phyloP scores from a whole-genome alignment of 1,140 invertebrate genomes.

The Wiebesia pumilae region DNA sequence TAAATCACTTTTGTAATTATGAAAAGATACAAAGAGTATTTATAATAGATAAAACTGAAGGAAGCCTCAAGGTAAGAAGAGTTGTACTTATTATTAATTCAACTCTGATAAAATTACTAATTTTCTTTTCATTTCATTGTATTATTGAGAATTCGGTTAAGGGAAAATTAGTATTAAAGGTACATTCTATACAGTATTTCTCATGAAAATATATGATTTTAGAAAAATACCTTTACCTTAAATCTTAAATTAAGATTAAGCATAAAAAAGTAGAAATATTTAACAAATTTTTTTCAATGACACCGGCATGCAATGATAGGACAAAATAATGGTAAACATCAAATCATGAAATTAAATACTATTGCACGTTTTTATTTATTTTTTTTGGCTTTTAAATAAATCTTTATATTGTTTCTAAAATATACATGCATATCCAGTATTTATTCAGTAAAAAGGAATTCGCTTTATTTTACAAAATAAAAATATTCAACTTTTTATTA shows the following conservation, averaged over 20 bases:
- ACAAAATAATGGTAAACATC: neutral
- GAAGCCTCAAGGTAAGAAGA: no score
- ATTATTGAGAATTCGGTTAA: neutral
- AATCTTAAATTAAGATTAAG: no score
- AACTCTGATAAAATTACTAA: no score
- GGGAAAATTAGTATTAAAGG: neutral
- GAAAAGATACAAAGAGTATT: no score
- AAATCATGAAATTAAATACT: neutral
- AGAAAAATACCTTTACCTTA: no score
- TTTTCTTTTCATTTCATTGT: neutral
- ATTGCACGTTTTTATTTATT: neutral
- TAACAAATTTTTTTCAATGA: no score
- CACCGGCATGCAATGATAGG: neutral
- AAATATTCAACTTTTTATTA: neutral
- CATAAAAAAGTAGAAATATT: no score
- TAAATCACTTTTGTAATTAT: no score
- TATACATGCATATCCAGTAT: neutral
- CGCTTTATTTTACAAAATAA: neutral
- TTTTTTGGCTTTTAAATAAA: neutral
- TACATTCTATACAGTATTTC: neutral
- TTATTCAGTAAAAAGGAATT: neutral
- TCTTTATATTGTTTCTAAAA: neutral
- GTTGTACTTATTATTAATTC: no score
- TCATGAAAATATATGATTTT: no score
- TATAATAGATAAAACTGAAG: no score